These are phyloP conservation scores for Drosophila neutralis DNA, from an alignment of 2,888 invertebrate genomes.

Conservation along the genomic window DNA sequence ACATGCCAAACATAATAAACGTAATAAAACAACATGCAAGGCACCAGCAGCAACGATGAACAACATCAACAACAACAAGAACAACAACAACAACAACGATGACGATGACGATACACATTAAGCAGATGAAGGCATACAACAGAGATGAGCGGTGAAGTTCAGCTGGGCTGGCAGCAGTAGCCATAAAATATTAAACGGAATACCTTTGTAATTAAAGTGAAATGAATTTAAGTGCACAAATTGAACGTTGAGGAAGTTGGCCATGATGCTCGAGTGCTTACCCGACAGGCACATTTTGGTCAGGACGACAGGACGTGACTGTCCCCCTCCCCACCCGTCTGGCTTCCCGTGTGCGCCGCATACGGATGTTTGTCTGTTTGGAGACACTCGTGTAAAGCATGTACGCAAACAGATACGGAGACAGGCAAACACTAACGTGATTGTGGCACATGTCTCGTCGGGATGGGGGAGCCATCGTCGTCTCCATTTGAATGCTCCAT, in stretches of 20 bases:
- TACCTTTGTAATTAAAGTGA: conserved; percentile 80
- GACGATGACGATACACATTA: conserved; percentile 62
- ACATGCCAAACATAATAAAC: conserved; percentile 63
- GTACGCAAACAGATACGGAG: conserved; percentile 43
- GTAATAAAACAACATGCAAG: conserved; percentile 46
- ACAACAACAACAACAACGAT: conserved; percentile 19
- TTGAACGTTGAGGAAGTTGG: conserved; percentile 73
- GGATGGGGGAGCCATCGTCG: conserved; percentile 2
- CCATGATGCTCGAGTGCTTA: conserved; percentile 57
- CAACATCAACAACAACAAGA: conserved; percentile 9
- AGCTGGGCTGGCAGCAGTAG: conserved; percentile 29
- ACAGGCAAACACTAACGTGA: conserved; percentile 47
- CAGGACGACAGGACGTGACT: conserved; percentile 37
- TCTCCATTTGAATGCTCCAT: conserved; percentile 56
- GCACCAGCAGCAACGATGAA: conserved; percentile 10
- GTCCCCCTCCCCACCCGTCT: conserved; percentile 7
- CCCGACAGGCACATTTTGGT: conserved; percentile 34
- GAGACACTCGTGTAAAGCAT: conserved; percentile 55
- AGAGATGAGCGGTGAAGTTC: conserved; percentile 1
- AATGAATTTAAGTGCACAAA: conserved; percentile 80
- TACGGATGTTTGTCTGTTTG: conserved; percentile 50
- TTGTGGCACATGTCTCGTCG: conserved; percentile 55
- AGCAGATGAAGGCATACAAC: conserved; percentile 48
- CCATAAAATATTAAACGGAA: conserved; percentile 80
- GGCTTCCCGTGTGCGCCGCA: conserved; percentile 16